Conservation (phyloP, 2,888 invertebrate species). For the Bimastos eiseni region DNA sequence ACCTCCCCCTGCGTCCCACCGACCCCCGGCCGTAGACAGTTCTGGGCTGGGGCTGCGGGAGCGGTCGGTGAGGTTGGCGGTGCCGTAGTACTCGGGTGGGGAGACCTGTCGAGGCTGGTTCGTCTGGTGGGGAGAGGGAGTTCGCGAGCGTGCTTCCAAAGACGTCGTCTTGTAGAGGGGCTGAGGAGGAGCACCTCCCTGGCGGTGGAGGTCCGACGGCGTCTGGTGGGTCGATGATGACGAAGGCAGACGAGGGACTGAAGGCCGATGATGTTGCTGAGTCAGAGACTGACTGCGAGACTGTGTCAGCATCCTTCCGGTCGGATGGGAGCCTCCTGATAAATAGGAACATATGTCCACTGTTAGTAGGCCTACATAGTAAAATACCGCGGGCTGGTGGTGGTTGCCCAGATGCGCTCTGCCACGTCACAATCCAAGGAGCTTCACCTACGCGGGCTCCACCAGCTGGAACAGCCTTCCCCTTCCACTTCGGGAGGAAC, state of each 20-base stretch:
- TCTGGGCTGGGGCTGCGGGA: slow-evolving; percentile 63
- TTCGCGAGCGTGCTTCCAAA: slow-evolving; percentile 72
- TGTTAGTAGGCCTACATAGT: not conserved
- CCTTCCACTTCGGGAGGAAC: too few species aligned
- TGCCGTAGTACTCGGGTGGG: slow-evolving; percentile 62
- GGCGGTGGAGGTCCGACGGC: not conserved
- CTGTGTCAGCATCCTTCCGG: not conserved
- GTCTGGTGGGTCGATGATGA: not conserved
- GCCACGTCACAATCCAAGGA: too few species aligned
- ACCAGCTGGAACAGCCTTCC: too few species aligned
- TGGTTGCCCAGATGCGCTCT: too few species aligned
- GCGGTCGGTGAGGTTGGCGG: slow-evolving; percentile 63
- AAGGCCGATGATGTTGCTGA: not conserved
- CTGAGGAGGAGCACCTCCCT: not conserved
- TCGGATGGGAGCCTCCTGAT: not conserved
- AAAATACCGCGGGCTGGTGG: too few species aligned
- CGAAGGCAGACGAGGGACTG: slow-evolving; percentile 3
- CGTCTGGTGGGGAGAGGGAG: slow-evolving; percentile 70
- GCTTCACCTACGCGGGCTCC: too few species aligned
- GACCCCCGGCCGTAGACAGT: slow-evolving; percentile 17
- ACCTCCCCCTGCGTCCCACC: not conserved
- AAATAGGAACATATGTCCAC: not conserved
- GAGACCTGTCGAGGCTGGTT: slow-evolving; percentile 59
- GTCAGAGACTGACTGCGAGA: slow-evolving; percentile 2
- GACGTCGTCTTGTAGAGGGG: slow-evolving; percentile 54